A percentile compares a stretch with the other conserved stretches of the same genome.
Conservation (phyloP, 2,797 vertebrate species). For the Channa striata region DNA sequence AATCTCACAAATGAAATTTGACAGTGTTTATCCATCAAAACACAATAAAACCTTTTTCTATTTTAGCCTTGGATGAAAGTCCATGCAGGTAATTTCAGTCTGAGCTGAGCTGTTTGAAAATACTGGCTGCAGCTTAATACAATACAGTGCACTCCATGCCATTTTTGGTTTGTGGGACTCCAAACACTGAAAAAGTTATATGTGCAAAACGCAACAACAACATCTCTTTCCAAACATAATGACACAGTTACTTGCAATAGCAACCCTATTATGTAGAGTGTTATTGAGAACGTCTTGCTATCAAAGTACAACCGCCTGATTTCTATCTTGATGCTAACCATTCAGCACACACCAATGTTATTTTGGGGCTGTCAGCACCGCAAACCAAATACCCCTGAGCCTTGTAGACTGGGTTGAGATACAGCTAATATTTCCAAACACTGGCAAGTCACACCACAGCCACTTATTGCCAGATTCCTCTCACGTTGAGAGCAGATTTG, state of each 20-base stretch:
- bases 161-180: constrained; percentile 61
- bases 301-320: constrained; percentile 14
- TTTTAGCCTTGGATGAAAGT: constrained; percentile 23
- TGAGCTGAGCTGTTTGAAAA: constrained; percentile 52
- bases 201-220: constrained; percentile 46
- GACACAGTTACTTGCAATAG: constrained; percentile 27
- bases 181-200: constrained; percentile 39
- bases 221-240: constrained; percentile 47
- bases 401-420: neutral
- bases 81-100: constrained; percentile 62
- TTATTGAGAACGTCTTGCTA: constrained; percentile 12
- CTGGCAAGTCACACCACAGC: constrained; percentile 5
- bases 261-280: neutral
- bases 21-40: constrained; percentile 23
- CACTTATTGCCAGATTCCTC: neutral
- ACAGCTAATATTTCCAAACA: constrained; percentile 16
- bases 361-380: constrained; percentile 6
- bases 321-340: constrained; percentile 6
- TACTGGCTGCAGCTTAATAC: constrained; percentile 35
- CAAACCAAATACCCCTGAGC: constrained; percentile 23
- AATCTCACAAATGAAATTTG: constrained; percentile 34
- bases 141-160: constrained; percentile 41
- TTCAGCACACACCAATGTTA: neutral
- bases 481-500: neutral
- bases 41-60: constrained; percentile 52